A percentile compares a stretch with the other conserved stretches of the same genome.
Evolutionary conservation across 2,888 invertebrate species (phyloP).

Genomic region (Periphyllus acericola): DNA sequence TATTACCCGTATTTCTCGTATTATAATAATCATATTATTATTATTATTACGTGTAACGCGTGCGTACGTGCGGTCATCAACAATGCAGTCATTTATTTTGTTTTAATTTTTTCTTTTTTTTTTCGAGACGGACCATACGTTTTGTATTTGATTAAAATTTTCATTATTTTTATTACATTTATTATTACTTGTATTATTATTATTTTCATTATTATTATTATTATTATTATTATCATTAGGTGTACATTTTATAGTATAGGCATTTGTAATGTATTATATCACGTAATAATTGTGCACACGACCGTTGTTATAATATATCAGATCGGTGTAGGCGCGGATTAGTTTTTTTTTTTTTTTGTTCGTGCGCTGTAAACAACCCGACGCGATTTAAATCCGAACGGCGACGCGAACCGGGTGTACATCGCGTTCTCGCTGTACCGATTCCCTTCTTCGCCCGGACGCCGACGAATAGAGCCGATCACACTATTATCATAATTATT

Average conservation of each 20-base stretch:
- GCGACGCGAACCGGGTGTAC: not conserved
- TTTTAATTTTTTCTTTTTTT: not conserved
- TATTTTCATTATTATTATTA: conserved; percentile 8
- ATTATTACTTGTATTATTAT: conserved; percentile 18
- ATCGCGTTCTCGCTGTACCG: not conserved
- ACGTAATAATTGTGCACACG: not conserved
- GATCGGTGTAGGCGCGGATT: not conserved
- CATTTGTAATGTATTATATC: not conserved
- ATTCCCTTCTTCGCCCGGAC: not conserved
- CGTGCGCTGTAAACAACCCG: not conserved
- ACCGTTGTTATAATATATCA: not conserved
- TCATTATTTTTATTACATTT: not conserved
- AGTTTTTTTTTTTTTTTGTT: not conserved
- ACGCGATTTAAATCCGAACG: no score
- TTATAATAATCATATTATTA: no score
- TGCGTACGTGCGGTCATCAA: conserved; percentile 10
- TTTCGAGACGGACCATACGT: conserved; percentile 7
- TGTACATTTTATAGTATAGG: not conserved
- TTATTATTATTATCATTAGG: conserved; percentile 9
- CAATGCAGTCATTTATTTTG: conserved; percentile 28
- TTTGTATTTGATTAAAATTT: not conserved
- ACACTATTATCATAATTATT: not conserved
- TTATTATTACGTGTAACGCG: not conserved
- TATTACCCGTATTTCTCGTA: conserved; percentile 56
- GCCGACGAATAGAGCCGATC: not conserved